Evolutionary conservation across 2,797 vertebrate genomes (phyloP).

Genomic region (Pogonophryne albipinna): DNA sequence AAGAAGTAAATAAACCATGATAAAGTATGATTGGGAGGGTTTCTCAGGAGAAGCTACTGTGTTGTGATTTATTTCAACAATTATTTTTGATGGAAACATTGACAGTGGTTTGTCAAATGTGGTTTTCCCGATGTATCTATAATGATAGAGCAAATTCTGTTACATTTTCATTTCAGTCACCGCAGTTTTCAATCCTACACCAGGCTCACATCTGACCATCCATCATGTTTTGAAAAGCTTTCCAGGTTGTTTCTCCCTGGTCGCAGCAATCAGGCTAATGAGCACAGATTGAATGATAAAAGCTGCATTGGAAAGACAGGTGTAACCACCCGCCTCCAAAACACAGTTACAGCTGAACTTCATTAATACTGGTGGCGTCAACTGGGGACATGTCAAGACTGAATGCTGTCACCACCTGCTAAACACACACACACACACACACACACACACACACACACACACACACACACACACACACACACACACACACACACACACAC

Average conservation of each 20-base stretch:
- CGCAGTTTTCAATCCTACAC: slow-evolving; percentile 13
- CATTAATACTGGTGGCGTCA: slow-evolving; percentile 39
- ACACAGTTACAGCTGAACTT: slow-evolving; percentile 31
- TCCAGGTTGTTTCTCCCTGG: slow-evolving; percentile 16
- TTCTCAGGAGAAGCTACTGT: slow-evolving; percentile 26
- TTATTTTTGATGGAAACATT: slow-evolving; percentile 41
- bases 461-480: neutral
- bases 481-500: neutral
- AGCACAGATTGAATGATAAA: slow-evolving; percentile 51
- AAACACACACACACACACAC: slow-evolving; percentile 3
- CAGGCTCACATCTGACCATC: slow-evolving; percentile 30
- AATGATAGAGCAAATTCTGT: slow-evolving; percentile 19
- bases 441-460: neutral
- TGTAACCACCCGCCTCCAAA: slow-evolving; percentile 20
- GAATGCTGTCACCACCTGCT: slow-evolving; percentile 25
- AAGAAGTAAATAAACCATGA: slow-evolving; percentile 61
- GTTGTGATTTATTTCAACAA: slow-evolving; percentile 45
- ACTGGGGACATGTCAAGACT: slow-evolving; percentile 29
- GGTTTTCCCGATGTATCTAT: slow-evolving; percentile 27
- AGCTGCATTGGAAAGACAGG: slow-evolving; percentile 25
- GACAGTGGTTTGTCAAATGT: slow-evolving; percentile 40
- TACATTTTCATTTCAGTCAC: slow-evolving; percentile 28
- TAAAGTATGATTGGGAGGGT: slow-evolving; percentile 38
- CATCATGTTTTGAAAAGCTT: slow-evolving; percentile 42
- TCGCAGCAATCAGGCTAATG: slow-evolving; percentile 53